These are phyloP conservation scores for Cephus pygmeus DNA, from an alignment of 2,888 invertebrate species.

Conservation along the genomic window DNA sequence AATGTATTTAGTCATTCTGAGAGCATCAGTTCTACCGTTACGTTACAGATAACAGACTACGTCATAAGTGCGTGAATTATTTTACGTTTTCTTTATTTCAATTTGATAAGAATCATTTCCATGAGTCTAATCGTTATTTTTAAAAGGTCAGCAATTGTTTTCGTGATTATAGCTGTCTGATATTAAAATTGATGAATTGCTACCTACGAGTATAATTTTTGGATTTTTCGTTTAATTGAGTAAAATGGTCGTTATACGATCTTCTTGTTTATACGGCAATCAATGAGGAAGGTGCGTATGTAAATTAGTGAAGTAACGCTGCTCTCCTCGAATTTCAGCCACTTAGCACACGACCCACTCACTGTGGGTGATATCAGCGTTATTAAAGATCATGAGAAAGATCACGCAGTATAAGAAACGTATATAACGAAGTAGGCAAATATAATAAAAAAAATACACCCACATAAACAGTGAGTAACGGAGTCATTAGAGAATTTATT, in stretches of 20 bases:
- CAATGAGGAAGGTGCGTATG: neutral
- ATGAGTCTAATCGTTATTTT: neutral
- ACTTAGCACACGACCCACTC: slow-evolving; percentile 1
- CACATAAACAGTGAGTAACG: neutral
- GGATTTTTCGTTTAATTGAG: neutral
- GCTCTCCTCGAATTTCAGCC: neutral
- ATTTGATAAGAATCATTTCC: neutral
- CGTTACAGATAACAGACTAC: neutral
- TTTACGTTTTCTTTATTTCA: neutral
- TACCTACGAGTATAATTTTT: too few relatives aligned
- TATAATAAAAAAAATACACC: neutral
- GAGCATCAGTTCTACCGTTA: neutral
- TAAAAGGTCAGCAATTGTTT: neutral
- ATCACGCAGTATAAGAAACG: neutral
- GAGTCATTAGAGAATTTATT: neutral
- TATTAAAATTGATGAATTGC: neutral
- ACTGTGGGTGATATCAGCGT: neutral
- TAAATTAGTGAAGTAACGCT: neutral
- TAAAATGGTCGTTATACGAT: neutral
- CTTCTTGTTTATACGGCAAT: neutral
- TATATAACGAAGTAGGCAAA: neutral
- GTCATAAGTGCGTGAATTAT: neutral
- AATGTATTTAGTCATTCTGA: neutral
- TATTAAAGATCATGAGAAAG: neutral
- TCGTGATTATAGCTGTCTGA: neutral